Percentiles rank a stretch among this genome's conserved stretches.
phyloP scores from a whole-genome alignment of 2,888 invertebrate genomes.

The Anorthoa munda region DNA sequence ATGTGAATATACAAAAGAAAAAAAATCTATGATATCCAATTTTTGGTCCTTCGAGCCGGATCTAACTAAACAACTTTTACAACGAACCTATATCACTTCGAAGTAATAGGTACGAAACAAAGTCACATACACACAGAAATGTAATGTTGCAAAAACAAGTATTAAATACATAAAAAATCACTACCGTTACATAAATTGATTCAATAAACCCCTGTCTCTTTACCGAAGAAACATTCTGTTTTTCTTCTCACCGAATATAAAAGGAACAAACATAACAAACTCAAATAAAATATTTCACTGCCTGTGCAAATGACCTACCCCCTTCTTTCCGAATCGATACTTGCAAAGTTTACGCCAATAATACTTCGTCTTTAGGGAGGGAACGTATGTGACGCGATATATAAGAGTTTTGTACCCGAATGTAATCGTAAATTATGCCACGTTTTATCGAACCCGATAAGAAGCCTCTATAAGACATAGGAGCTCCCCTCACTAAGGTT shows the following conservation, averaged over 20 bases:
- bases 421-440: constrained; percentile 70
- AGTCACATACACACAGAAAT: too few relatives aligned
- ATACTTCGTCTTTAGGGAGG: constrained; percentile 36
- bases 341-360: constrained; percentile 53
- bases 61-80: background rate
- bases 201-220: constrained; percentile 1
- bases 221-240: constrained; percentile 25
- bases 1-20: too few relatives aligned
- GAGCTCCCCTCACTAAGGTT: constrained; percentile 8
- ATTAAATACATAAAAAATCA: background rate
- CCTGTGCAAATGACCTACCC: constrained; percentile 29
- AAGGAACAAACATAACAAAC: constrained; percentile 37
- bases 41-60: background rate
- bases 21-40: background rate
- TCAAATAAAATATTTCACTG: constrained; percentile 58
- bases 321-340: constrained; percentile 43
- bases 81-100: background rate
- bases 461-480: constrained; percentile 25
- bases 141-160: background rate
- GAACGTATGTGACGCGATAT: constrained; percentile 60
- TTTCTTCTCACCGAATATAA: constrained; percentile 20
- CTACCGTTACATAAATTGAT: background rate
- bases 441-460: constrained; percentile 68
- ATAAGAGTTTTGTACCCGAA: constrained; percentile 65
- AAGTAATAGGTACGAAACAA: background rate